Base-by-base conservation (phyloP, 2,888 invertebrate species). In the Cantharis nigra region DNA sequence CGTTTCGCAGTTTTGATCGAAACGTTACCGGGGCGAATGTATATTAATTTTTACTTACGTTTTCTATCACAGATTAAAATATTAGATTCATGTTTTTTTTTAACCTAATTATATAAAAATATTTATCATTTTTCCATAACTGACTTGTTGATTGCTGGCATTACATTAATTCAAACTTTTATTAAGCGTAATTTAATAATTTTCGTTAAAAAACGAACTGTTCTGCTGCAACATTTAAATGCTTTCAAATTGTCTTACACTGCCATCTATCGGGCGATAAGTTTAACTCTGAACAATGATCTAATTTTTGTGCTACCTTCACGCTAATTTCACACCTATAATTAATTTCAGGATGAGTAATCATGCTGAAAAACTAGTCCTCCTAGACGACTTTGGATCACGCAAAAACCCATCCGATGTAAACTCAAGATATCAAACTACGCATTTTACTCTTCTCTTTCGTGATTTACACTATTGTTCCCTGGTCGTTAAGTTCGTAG, bases 61-160 rank as follows among this genome's bases (percentile, higher is more conserved):
- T 72, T 75, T n/a, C n/a, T 78, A 78, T 78, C 78, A 78, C 78
- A 78, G 78, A 72, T 63, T 69, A 69, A 33, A 16, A 63, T 69
- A 33, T 69, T 14, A 63, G 20, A 49, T 62, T 23, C 63, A 75
- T 62, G 63, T 72, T 26, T 26, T 26, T n/a, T 9, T 18, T 28
- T 64, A 63, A 70, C 16, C 1, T 16, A 9, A 23, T 30, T 65
- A 65, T 69, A 73, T 18, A 28, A 26, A 70, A 73, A 73, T 70
- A 73, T 28, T 73, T 69, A 67, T 74, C 67, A 70, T 75, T 78
- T 75, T 75, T 70, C 30, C 70, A 75, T 75, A 78, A 78, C 75
- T 65, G 75, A 78, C 72, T 78, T 78, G 78, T 75, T 75, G 75
- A 78, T 78, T 78, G 78, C 72, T 78, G 78, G 78, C 78, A 74